Percentiles rank a stretch among this genome's conserved stretches.
Conservation (phyloP, 1,140 invertebrate species). For the Adoxophyes honmai region DNA sequence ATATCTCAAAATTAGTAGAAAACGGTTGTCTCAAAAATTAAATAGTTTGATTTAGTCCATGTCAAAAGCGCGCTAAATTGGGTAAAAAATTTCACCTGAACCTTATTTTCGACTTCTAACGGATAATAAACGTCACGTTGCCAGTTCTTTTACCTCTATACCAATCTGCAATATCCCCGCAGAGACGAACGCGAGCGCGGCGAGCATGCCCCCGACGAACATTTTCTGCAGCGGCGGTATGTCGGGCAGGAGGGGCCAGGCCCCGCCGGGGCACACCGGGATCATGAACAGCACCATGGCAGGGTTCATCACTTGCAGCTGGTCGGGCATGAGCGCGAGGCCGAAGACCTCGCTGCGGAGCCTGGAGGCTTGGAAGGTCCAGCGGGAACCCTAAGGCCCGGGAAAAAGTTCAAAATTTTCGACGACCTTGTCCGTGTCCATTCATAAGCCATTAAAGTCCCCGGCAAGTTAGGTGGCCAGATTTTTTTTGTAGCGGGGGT, state of each 20-base stretch:
- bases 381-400: constrained; percentile 80
- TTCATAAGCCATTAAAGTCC: no score
- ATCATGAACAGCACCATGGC: constrained; percentile 83
- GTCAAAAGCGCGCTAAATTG: no score
- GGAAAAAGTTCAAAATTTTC: no score
- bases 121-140: no score
- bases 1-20: no score
- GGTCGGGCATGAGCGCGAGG: constrained; percentile 80
- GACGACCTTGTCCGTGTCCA: no score
- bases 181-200: constrained; percentile 84
- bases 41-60: no score
- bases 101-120: not conserved
- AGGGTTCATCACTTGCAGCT: constrained; percentile 84
- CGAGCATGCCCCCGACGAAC: constrained; percentile 87
- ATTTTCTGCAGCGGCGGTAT: constrained; percentile 86
- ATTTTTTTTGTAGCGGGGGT: no score
- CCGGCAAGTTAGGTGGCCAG: no score
- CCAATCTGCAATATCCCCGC: constrained; percentile 63
- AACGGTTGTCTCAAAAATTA: no score
- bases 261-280: constrained; percentile 81
- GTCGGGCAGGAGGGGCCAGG: constrained; percentile 79
- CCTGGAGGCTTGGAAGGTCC: constrained; percentile 86
- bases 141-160: constrained; percentile 46
- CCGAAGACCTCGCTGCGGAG: constrained; percentile 80
- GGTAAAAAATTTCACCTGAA: not conserved